Evolutionary conservation across 2,113 vertebrate species (phyloP), one percentile per base, ranked within the genome.

Genomic region (Dicerorhinus sumatrensis): DNA sequence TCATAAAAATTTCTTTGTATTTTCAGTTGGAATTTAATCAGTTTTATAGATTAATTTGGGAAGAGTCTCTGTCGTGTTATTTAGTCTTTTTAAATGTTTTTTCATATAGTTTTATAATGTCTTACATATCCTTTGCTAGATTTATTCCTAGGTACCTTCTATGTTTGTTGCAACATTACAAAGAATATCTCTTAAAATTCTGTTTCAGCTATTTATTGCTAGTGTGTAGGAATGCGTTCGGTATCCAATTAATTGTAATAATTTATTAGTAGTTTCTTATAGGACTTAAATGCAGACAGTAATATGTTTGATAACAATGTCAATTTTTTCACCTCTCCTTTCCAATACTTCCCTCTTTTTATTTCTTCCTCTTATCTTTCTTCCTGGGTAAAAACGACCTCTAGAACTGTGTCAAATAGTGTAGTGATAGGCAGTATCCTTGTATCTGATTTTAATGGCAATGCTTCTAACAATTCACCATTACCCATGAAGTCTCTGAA

Each of bases 331-430:
- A 20, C 4, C 2, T 80, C 33, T 72, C 17, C 63, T 80, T 83
- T 63, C 29, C 12, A 76, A 31, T 18, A 79, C 20, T 62, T 86
- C 1, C 67, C 60, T 76, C 65, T 76, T 75, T 83, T 56, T 65
- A 77, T 90, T 63, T 92, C 25, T 80, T 96, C 20, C 91, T 90
- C 42, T 89, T 87, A 8, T 36, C 4, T 91, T 81, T 85, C 17
- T 70, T 92, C 21, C 62, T 39, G 5, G 14, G 14, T 56, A 39
- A 80, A 60, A n/a, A 75, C 5, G 65, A 48, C 10, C 21, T 76
- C 17, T 60, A 39, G 16, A 73, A 84, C 25, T 54, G 60, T 11
- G 14, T 67, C 29, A 87, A 80, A 62, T n/a, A 54, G 25, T 13
- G 13, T n/a, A 92, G 48, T 72, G 31, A 73, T 20, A 48, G 54